These are phyloP conservation scores for Megaceryle alcyon DNA, from an alignment of 2,797 vertebrate genomes.

Conservation along the genomic window DNA sequence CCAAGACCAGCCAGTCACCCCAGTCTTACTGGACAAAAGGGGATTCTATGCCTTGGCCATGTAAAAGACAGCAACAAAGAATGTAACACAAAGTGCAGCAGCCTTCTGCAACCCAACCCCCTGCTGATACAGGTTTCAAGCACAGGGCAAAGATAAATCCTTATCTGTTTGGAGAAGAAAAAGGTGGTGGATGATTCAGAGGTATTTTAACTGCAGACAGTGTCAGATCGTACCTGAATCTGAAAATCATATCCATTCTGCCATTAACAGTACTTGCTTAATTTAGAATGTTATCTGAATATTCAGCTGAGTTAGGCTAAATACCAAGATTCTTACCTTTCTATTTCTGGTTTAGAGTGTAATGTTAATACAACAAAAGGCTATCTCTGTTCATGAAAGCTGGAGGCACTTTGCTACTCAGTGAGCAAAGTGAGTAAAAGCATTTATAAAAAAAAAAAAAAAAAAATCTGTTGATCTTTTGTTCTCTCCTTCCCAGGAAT, in stretches of 20 bases:
- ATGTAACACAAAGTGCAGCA: not conserved
- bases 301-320: not conserved
- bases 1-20: not conserved
- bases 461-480: not conserved
- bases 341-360: not conserved
- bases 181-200: not conserved
- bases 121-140: not conserved
- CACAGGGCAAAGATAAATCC: not conserved
- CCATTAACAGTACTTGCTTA: not conserved
- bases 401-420: not conserved
- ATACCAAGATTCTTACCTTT: not conserved
- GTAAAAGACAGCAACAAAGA: not conserved
- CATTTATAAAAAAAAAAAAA: not conserved
- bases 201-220: not conserved
- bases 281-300: not conserved
- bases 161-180: not conserved
- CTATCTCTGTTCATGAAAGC: not conserved
- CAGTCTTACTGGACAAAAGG: not conserved
- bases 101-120: not conserved
- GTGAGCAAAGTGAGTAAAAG: no score
- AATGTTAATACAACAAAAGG: not conserved
- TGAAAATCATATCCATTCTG: not conserved
- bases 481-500: not conserved
- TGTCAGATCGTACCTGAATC: not conserved
- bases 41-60: not conserved